These are phyloP conservation scores for Xanthostigma xanthostigma DNA, from an alignment of 2,888 invertebrate genomes.

Conservation along the genomic window DNA sequence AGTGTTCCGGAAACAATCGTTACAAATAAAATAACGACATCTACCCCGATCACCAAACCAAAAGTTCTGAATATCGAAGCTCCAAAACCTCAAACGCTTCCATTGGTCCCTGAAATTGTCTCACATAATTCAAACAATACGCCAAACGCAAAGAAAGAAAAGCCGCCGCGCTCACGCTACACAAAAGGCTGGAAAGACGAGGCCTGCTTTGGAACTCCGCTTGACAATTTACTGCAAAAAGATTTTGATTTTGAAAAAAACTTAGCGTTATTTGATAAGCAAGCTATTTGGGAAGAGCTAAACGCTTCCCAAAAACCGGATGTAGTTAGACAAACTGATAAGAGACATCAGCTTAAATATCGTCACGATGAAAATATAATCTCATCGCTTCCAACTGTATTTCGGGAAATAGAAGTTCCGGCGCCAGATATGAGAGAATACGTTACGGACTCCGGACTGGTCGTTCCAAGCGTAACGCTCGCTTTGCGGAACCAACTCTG, in stretches of 20 bases:
- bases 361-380: conserved; percentile 66
- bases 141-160: conserved; percentile 34
- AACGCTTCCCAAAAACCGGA: conserved; percentile 46
- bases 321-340: conserved; percentile 36
- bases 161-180: conserved; percentile 30
- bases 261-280: conserved; percentile 79
- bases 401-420: conserved; percentile 58
- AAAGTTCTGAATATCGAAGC: conserved; percentile 17
- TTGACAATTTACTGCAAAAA: conserved; percentile 46
- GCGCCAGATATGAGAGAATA: conserved; percentile 43
- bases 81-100: conserved; percentile 25
- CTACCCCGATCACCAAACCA: conserved; percentile 23
- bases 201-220: conserved; percentile 61
- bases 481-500: conserved; percentile 53
- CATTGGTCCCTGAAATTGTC: not conserved
- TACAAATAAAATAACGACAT: conserved; percentile 28
- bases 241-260: conserved; percentile 95
- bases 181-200: conserved; percentile 44
- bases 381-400: conserved; percentile 37
- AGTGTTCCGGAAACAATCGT: conserved; percentile 25
- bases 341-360: conserved; percentile 26
- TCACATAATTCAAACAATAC: conserved; percentile 16
- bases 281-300: conserved; percentile 62
- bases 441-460: conserved; percentile 67
- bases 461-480: conserved; percentile 59